Base-by-base conservation (phyloP, 2,888 invertebrate genomes). In the Aplocera efformata region DNA sequence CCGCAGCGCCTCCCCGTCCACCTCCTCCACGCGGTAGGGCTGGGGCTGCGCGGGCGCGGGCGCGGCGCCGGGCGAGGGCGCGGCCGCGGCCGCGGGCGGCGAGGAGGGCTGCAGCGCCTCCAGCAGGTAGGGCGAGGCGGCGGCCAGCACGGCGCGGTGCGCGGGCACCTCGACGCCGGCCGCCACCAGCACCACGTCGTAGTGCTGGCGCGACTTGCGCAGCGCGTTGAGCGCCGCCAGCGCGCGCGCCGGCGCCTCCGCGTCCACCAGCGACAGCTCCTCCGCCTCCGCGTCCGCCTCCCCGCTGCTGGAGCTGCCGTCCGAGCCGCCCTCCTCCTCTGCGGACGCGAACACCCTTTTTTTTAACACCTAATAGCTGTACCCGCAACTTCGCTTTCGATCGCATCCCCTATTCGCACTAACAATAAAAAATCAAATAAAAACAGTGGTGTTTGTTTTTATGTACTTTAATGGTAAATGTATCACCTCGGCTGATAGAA, bases 151-250 rank as follows among this genome's bases (percentile, higher is more conserved):
- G 33, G 94, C 94, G 57, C 93, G 90, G 76, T 96, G 96, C 75
- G 95, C 96, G 20, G 79, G 57, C 54, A 79, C 67, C 66, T 80
- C 82, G 42, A 63, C 76, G 43, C 88, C 89, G 85, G 90, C 90
- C 68, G 94, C 95, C 75, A 94, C 92, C 62, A 96, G 89, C 65
- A 94, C 90, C 59, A 94, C 94, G 86, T 96, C 96, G 85, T 94
- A 96, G 81, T 96, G 95, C 72, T 96, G 94, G 42, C 93, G 91
- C 73, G 94, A 94, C 79, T 94, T 94, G 62, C 95, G 90, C 91
- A 96, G 92, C 84, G 92, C 93, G 84, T 94, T 93, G 55, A 96
- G 90, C 23, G 92, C 90, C 37, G 86, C 79, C 48, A 95, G 89
- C 56, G 92, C 91, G 56, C 90, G 88, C 52, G 89, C 80, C 50